Conservation (phyloP, 2,797 vertebrate species). For the Notoglanidium macrostoma region DNA sequence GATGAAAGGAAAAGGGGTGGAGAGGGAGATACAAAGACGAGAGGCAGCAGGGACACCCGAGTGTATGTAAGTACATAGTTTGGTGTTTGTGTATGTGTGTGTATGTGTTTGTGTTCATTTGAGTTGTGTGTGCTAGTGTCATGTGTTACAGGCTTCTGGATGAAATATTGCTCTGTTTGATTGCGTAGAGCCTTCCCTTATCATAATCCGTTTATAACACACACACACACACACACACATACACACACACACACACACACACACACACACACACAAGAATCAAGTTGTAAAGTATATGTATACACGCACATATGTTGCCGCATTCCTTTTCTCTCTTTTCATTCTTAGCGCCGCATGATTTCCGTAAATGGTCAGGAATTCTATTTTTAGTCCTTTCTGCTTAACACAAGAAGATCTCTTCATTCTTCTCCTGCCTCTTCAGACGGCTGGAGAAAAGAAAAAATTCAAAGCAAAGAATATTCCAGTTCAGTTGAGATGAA, state of each 20-base stretch:
- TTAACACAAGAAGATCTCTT: constrained; percentile 22
- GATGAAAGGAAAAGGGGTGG: constrained; percentile 49
- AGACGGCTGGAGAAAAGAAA: not conserved
- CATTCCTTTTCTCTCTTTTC: constrained; percentile 21
- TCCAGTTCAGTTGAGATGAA: not conserved
- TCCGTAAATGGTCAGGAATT: constrained; percentile 45
- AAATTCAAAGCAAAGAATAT: not conserved
- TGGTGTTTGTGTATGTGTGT: constrained; percentile 34
- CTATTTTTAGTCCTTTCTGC: constrained; percentile 41
- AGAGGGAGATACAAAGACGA: constrained; percentile 66
- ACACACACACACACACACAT: constrained; percentile 12
- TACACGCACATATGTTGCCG: constrained; percentile 3
- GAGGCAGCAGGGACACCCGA: constrained; percentile 58
- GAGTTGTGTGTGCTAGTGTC: not conserved
- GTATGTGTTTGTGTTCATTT: constrained; percentile 29
- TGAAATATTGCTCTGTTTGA: not conserved
- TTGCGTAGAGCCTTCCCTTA: not conserved
- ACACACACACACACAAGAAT: not conserved
- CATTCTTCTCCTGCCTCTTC: constrained; percentile 2
- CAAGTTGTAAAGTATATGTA: constrained; percentile 5
- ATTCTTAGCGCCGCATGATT: constrained; percentile 14
- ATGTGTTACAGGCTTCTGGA: not conserved
- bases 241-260: constrained; percentile 11
- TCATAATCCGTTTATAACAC: not conserved
- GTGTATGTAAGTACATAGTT: constrained; percentile 71